Evolutionary conservation across 2,888 invertebrate genomes (phyloP).

Genomic region (Lymantria dispar): DNA sequence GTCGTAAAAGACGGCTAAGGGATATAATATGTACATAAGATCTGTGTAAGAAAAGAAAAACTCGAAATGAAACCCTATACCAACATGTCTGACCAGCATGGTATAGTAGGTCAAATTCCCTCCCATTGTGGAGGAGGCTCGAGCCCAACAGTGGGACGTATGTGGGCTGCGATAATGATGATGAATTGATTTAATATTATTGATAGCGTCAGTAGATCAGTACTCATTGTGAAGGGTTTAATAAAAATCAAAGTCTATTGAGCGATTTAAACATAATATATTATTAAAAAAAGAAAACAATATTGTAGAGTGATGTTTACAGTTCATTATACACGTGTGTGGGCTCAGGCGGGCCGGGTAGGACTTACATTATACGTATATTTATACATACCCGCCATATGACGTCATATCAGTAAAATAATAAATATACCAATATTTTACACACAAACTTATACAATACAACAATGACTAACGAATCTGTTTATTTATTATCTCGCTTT

Average conservation of each 20-base stretch:
- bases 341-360: not conserved
- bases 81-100: no score
- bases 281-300: constrained; percentile 79
- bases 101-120: no score
- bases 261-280: constrained; percentile 80
- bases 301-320: constrained; percentile 76
- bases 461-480: not conserved
- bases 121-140: no score
- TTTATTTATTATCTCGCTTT: not conserved
- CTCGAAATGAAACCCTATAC: no score
- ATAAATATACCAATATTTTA: constrained; percentile 8
- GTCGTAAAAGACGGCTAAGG: no score
- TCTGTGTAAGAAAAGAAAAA: no score
- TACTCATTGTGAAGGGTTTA: no score
- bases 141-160: no score
- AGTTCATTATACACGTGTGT: constrained; percentile 43
- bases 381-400: not conserved
- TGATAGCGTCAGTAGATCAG: no score
- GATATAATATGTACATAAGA: no score
- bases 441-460: constrained; percentile 24
- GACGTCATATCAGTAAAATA: not conserved
- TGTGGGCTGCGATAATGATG: no score
- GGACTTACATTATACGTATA: constrained; percentile 6
- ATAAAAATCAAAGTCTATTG: constrained; percentile 16
- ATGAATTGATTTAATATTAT: no score